Evolutionary conservation across 2,888 invertebrate genomes (phyloP), one percentile per base, ranked within the genome.

Genomic region (Uloborus plumipes): DNA sequence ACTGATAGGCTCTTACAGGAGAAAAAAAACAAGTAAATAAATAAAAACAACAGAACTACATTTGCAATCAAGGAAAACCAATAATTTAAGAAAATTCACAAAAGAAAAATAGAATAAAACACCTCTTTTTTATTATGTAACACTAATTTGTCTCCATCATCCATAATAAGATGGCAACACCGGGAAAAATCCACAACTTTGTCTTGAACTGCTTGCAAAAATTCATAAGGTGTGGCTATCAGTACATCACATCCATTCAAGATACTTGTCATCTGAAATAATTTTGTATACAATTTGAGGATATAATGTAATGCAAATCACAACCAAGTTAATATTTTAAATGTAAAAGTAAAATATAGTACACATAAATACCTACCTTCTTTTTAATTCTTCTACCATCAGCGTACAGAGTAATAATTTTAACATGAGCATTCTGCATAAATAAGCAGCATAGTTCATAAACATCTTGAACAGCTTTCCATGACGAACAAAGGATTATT

Each of bases 201-300:
- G 84, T 86, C 90, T 86, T 90, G 84, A 86, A 91, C 84, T 88
- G 92, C 87, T 86, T 92, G 87, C 82, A 90, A 86, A 87, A 92
- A 88, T 88, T 91, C 91, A 0, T 91, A 88, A 0, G 94, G 93
- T 0, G 94, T 94, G 11, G 93, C 91, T 2, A 95, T 91, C 53
- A 95, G 89, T 64, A 95, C 89, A 86, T 94, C 93, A 87, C 93
- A 93, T 0, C 93, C 93, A 86, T 92, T 93, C 0, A 92, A 87
- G 58, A 93, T 88, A 13, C 90, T 87, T 16, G 39, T 9, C 0
- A 90, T 90, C 86, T 90, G 1, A 89, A 88, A 74, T 4, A 22
- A 39, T 39, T 6, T 39, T 11, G 11, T 9, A 39, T 9, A 11
- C 39, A 39, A 39, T 39, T 39, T 39, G 11, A 39, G 39, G 39